Evolutionary conservation across 1,140 invertebrate species (phyloP).

Genomic region (Uloborus diversus): DNA sequence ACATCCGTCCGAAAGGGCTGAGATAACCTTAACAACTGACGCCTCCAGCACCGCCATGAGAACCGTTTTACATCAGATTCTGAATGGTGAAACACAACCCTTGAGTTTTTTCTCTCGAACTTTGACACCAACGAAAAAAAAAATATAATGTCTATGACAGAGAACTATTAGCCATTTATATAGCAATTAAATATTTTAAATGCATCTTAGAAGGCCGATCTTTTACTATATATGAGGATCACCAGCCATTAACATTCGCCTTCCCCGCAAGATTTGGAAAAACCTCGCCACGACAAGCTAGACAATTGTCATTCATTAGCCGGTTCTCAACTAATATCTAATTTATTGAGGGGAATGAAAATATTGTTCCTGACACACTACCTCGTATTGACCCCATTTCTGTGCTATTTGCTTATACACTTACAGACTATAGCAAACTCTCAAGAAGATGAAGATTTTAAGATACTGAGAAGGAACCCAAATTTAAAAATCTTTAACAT

Average conservation of each 20-base stretch:
- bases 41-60: constrained; percentile 46
- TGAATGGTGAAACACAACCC: constrained; percentile 8
- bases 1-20: constrained; percentile 9
- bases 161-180: constrained; percentile 59
- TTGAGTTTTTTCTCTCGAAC: constrained; percentile 15
- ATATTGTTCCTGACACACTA: constrained; percentile 58
- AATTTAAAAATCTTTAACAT: background rate
- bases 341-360: constrained; percentile 63
- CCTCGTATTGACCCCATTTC: constrained; percentile 9
- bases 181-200: constrained; percentile 60
- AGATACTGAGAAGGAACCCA: background rate
- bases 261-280: background rate
- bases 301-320: constrained; percentile 62
- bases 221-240: constrained; percentile 61
- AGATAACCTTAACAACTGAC: constrained; percentile 40
- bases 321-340: constrained; percentile 64
- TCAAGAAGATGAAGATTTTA: background rate
- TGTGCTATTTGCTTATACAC: background rate
- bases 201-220: constrained; percentile 61
- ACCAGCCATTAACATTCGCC: constrained; percentile 54
- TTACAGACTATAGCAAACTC: background rate
- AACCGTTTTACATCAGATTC: constrained; percentile 46
- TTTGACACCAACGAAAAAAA: background rate
- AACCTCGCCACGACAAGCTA: background rate
- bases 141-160: background rate